Evolutionary conservation across 2,888 invertebrate species (phyloP), one percentile per base, ranked within the genome.

Genomic region (Kryphioiulus occultus): DNA sequence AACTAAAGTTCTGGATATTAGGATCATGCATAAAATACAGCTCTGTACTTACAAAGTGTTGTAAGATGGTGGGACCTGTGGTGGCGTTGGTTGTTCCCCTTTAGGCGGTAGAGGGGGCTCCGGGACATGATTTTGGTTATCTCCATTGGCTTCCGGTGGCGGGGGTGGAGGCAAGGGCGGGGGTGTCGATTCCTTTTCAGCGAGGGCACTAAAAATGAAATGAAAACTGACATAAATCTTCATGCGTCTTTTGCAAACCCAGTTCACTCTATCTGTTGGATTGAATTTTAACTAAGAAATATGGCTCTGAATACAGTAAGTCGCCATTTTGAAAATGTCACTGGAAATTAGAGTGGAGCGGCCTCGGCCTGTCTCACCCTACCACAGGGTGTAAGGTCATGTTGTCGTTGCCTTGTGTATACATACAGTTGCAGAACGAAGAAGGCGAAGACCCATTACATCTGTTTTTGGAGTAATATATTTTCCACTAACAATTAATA

Each of bases 41-140:
- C 7, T 35, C 53, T 68, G 4, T 68, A 68, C 68, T 68, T 26
- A 68, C 68, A 68, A 26, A 68, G 22, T 26, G 22, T 68, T 68
- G 68, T 68, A 19, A 7, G 84, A 2, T 39, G 84, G 84, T 7
- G 85, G 85, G n/a, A 85, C n/a, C 30, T 85, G 47, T 7, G 85
- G 85, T 47, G 85, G 85, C 0, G 30, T 22, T 7, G 42, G 85
- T 5, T 85, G 42, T 44, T 85, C 85, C 9, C 85, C 85, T 85
- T 47, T 85, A 17, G 85, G 85, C 30, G 85, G 85, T n/a, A 85
- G 85, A 7, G 85, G 85, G 19, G 85, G 85, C 39, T 85, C 44
- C n/a, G 39, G 42, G 17, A 47, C 44, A 85, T 44, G 85, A 47
- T 85, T 42, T 22, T 22, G 42, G 22, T 85, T 47, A 19, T 44